Evolutionary conservation across 2,888 invertebrate genomes (phyloP).

Genomic region (Maniola hyperantus): DNA sequence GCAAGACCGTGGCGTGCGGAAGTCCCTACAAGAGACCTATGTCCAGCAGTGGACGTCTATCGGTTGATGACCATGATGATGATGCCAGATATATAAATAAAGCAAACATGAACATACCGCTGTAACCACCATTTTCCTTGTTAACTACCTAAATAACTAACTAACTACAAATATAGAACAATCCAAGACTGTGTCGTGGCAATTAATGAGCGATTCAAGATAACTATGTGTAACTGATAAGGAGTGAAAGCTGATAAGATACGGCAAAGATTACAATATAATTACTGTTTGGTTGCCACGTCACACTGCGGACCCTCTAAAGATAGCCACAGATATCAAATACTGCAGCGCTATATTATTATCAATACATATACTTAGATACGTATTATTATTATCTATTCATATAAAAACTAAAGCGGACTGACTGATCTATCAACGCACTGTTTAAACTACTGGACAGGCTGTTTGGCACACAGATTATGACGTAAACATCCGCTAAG

Average conservation of each 20-base stretch:
- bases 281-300: conserved; percentile 61
- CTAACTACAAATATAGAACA: conserved; percentile 19
- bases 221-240: conserved; percentile 57
- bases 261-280: conserved; percentile 46
- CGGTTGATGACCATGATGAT: too few relatives aligned
- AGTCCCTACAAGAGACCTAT: too few relatives aligned
- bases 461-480: too few relatives aligned
- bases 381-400: conserved; percentile 16
- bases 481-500: too few relatives aligned
- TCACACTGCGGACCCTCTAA: conserved; percentile 71
- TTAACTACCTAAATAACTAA: background rate
- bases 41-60: too few relatives aligned
- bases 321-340: conserved; percentile 51
- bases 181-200: conserved; percentile 34
- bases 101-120: conserved; percentile 52
- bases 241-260: conserved; percentile 33
- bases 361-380: conserved; percentile 47
- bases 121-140: conserved; percentile 66
- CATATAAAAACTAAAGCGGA: too few relatives aligned
- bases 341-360: conserved; percentile 73
- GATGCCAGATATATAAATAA: background rate
- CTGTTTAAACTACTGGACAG: too few relatives aligned
- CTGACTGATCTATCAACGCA: too few relatives aligned
- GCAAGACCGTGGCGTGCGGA: too few relatives aligned
- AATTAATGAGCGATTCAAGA: conserved; percentile 38